Percentiles rank a stretch among this genome's conserved stretches.
These are phyloP conservation scores for Corapipo altera DNA, from an alignment of 2,113 vertebrate species.

Conservation along the genomic window DNA sequence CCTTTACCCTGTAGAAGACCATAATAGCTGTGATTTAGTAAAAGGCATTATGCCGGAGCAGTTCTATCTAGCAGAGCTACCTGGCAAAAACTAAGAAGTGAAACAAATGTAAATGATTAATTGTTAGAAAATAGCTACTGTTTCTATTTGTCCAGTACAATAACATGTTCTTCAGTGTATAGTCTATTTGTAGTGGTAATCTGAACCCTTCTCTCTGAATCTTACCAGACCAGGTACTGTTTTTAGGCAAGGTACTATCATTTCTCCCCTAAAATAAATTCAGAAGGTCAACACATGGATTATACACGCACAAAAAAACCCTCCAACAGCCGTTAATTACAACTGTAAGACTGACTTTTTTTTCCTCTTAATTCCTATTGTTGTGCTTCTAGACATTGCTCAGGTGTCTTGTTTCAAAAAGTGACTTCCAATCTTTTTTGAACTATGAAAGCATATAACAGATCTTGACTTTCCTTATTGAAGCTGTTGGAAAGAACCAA, in stretches of 20 bases:
- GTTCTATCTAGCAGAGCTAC: not conserved
- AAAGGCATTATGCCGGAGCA: not conserved
- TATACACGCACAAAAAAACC: rapidly evolving
- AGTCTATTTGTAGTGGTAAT: not conserved
- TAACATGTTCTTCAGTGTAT: not conserved
- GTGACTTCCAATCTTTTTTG: not conserved
- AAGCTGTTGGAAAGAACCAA: not conserved
- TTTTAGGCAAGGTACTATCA: not conserved
- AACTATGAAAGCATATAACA: not conserved
- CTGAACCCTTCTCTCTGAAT: not conserved
- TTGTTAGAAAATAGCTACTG: not conserved
- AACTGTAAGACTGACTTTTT: not conserved
- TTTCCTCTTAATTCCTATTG: not conserved
- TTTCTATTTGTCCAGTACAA: not conserved
- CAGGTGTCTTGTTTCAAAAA: not conserved
- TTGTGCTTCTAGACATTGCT: not conserved
- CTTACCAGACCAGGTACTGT: not conserved
- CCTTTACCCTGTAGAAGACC: not conserved
- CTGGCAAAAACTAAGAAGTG: not conserved
- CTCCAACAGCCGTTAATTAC: not conserved
- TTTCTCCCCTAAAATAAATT: not conserved
- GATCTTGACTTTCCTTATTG: not conserved
- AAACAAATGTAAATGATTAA: not conserved
- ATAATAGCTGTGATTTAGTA: not conserved
- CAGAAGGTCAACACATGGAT: not conserved